Evolutionary conservation across 2,797 vertebrate species (phyloP).

Genomic region (Chanos chanos): DNA sequence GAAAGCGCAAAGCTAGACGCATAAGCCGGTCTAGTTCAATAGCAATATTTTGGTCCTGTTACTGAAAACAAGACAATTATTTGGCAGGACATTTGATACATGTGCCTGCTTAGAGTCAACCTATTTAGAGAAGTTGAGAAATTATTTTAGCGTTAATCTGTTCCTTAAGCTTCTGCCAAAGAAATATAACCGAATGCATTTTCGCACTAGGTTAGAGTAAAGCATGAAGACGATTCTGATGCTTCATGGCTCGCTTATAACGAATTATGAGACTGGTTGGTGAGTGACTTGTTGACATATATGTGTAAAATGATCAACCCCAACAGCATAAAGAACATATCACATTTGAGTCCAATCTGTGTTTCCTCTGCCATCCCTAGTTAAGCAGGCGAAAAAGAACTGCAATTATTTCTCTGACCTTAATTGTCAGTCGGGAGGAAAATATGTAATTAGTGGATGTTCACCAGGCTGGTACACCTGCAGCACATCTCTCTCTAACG

Average conservation of each 20-base stretch:
- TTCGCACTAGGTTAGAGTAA: too few relatives aligned
- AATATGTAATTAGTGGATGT: slow-evolving; percentile 96
- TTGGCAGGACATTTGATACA: slow-evolving; percentile 71
- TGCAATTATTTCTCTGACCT: slow-evolving; percentile 96
- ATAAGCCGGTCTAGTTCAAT: slow-evolving; percentile 68
- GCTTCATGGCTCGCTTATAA: too few relatives aligned
- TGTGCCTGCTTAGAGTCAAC: slow-evolving; percentile 59
- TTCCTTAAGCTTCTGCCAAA: slow-evolving; percentile 45
- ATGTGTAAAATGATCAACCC: slow-evolving; percentile 28
- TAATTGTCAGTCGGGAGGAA: slow-evolving; percentile 92
- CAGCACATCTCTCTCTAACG: slow-evolving; percentile 92
- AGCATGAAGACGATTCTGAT: too few relatives aligned
- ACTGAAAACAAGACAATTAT: slow-evolving; percentile 71
- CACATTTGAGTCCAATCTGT: slow-evolving; percentile 73
- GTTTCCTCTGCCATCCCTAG: slow-evolving; percentile 75
- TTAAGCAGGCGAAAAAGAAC: slow-evolving; percentile 84
- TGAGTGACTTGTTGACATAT: too few relatives aligned
- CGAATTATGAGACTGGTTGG: too few relatives aligned
- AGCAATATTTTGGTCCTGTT: slow-evolving; percentile 66
- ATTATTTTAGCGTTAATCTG: slow-evolving; percentile 54
- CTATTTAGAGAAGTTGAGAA: slow-evolving; percentile 31
- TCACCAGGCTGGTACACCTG: slow-evolving; percentile 94
- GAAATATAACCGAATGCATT: slow-evolving; percentile 50
- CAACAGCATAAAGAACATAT: slow-evolving; percentile 52
- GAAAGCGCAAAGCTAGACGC: slow-evolving; percentile 58